Base-by-base conservation (phyloP, 2,888 invertebrate genomes). In the Gerosis bhagava region DNA sequence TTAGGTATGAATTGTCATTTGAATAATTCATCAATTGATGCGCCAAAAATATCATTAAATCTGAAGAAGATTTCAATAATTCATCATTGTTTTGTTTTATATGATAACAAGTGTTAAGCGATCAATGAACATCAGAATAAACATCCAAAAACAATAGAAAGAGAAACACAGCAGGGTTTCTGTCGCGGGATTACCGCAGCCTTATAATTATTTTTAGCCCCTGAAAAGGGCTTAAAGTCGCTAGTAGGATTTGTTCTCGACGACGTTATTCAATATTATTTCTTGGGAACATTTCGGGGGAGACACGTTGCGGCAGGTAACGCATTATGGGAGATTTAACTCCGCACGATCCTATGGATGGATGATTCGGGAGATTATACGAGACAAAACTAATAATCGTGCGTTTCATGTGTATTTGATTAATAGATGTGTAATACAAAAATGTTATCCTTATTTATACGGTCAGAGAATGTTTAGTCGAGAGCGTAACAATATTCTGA, bases 181-280 rank as follows among this genome's bases (percentile, higher is more conserved):
- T 63, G 65, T 62, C 56, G 56, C 53, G 59, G 71, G 69, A 68
- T 73, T 70, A 71, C 65, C 32, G 50, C 44, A 55, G 65, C 61
- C 66, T 73, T 73, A 69, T 76, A 74, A 74, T 76, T 74, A 74
- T 73, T 74, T 74, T 74, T 74, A 71, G 75, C 81, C 83, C 81
- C 77, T 70, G 60, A 67, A 67, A 72, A 72, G 72, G 80, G 83
- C 83, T 84, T 83, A 82, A 67, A 75, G 80, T 62, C 77, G 76
- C 76, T 69, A 73, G 79, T 70, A 69, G 86, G 83, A 83, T 87
- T 84, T 82, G 82, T 75, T 46, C 37, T 65, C 65, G 66, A 63
- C 63, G 70, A 67, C 79, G 78, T 82, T 83, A 83, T 83, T 83
- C 83, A 84, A 87, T 87, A 87, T 86, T 82, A 83, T 83, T 83